Conservation (phyloP, 2,113 vertebrate genomes). For the Eurypyga helias region DNA sequence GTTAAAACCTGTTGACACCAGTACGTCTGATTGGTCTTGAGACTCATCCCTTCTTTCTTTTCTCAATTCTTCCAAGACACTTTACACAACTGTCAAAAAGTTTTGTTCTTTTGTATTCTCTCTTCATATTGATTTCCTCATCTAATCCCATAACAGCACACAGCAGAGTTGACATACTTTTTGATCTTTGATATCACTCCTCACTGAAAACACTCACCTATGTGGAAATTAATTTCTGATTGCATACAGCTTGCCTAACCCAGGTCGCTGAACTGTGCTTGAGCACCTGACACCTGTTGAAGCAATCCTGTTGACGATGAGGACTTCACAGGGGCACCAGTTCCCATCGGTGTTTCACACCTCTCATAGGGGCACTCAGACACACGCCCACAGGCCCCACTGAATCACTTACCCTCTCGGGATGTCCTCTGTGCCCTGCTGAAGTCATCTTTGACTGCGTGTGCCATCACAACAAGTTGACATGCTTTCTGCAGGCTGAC, state of each 20-base stretch:
- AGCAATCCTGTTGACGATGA: neutral
- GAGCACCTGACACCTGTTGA: neutral
- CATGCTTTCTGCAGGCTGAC: neutral
- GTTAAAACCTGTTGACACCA: neutral
- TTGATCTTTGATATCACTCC: neutral
- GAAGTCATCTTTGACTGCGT: neutral
- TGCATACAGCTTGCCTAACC: neutral
- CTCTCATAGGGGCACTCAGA: neutral
- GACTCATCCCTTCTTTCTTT: neutral
- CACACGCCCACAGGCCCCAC: accelerated
- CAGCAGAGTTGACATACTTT: neutral
- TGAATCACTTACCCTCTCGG: neutral
- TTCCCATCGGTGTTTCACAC: neutral
- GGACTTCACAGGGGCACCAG: neutral
- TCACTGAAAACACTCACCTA: neutral
- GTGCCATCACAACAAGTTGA: neutral
- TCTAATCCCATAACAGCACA: neutral
- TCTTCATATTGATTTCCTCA: neutral
- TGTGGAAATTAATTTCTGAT: neutral
- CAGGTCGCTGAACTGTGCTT: neutral
- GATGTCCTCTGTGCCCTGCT: neutral
- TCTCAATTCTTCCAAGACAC: neutral
- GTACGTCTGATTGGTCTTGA: neutral
- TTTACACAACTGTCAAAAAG: neutral
- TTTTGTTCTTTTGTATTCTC: neutral